Evolutionary conservation across 2,797 vertebrate species (phyloP).

Genomic region (Acanthis flammea): DNA sequence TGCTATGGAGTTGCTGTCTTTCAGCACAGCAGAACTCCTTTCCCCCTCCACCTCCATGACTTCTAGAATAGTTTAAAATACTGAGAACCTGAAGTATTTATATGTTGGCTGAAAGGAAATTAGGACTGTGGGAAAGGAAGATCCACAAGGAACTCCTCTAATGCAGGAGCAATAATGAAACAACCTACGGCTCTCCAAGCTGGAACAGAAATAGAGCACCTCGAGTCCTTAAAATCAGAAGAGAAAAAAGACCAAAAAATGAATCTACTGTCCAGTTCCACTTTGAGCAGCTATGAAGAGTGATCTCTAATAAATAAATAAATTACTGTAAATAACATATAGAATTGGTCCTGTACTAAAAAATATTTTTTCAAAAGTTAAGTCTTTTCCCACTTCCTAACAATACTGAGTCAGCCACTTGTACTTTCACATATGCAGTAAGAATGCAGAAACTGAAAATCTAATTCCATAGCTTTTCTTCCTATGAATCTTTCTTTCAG

Average conservation of each 20-base stretch:
- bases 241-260: not conserved
- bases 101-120: not conserved
- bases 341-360: not conserved
- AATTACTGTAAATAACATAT: not conserved
- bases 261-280: not conserved
- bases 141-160: not conserved
- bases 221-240: not conserved
- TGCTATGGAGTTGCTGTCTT: not conserved
- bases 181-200: rapidly evolving
- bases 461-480: not conserved
- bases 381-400: not conserved
- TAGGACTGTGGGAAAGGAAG: not conserved
- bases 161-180: not conserved
- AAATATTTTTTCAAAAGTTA: not conserved
- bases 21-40: not conserved
- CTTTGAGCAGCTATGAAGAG: not conserved
- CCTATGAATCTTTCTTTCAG: not conserved
- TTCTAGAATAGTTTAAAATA: not conserved
- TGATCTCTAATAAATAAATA: not conserved
- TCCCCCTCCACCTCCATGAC: not conserved
- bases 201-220: not conserved
- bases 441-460: not conserved
- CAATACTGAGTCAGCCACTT: not conserved
- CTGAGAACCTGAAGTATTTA: not conserved
- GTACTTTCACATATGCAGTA: not conserved